Evolutionary conservation across 2,888 invertebrate species (phyloP).

Genomic region (Archaeoteleia sp.): DNA sequence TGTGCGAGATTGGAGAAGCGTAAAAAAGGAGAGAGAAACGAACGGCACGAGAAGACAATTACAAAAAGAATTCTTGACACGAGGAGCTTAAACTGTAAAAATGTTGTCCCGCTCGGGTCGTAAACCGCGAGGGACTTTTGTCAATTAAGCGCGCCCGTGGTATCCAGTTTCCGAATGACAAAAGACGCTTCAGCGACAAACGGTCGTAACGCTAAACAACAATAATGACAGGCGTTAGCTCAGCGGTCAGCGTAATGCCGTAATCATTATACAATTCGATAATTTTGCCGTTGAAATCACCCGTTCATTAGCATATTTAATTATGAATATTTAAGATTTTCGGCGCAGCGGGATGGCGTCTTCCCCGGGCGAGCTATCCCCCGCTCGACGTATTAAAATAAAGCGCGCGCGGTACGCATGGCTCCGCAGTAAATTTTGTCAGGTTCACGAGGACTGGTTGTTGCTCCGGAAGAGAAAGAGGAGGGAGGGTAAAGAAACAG

Average conservation of each 20-base stretch:
- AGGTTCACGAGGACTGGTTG: constrained; percentile 66
- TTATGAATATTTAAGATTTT: constrained; percentile 73
- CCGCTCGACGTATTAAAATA: constrained; percentile 67
- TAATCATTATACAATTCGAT: constrained; percentile 70
- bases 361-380: too few species aligned
- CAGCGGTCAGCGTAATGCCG: constrained; percentile 37
- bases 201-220: constrained; percentile 25
- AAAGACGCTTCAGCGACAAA: constrained; percentile 31
- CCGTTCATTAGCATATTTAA: constrained; percentile 74
- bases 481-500: constrained; percentile 21
- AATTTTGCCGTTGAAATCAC: constrained; percentile 70
- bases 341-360: constrained; percentile 68
- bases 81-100: constrained; percentile 39
- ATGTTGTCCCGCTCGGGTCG: constrained; percentile 32
- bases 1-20: too few species aligned
- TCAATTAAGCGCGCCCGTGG: constrained; percentile 45
- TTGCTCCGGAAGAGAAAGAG: constrained; percentile 52
- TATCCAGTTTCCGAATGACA: constrained; percentile 49
- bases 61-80: constrained; percentile 36
- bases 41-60: constrained; percentile 25
- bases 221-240: constrained; percentile 25
- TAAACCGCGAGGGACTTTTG: constrained; percentile 46
- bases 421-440: constrained; percentile 69
- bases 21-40: too few species aligned
- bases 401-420: constrained; percentile 67